Conservation (phyloP, 1,140 invertebrate species). For the Hyles vespertilio region DNA sequence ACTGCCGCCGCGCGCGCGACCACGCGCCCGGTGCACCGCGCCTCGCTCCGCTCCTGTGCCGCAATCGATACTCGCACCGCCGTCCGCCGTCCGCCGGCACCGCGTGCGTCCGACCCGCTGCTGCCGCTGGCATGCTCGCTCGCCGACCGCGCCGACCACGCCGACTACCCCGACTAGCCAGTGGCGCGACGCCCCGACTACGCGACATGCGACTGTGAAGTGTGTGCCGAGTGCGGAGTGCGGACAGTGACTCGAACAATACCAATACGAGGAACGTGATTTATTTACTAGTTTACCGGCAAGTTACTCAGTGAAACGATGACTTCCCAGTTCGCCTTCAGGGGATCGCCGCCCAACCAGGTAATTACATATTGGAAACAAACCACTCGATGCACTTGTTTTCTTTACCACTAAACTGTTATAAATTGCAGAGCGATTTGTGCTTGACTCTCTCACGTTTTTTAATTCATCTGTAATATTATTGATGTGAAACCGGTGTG, state of each 20-base stretch:
- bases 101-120: slow-evolving; percentile 27
- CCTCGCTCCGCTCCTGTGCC: slow-evolving; percentile 36
- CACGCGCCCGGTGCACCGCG: slow-evolving; percentile 57
- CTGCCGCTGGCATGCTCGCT: slow-evolving; percentile 16
- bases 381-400: too few relatives aligned
- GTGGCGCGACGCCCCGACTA: too few relatives aligned
- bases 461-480: background rate
- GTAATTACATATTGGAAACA: slow-evolving; percentile 31
- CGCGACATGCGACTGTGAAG: slow-evolving; percentile 63
- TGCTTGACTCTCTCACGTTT: slow-evolving; percentile 2
- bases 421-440: slow-evolving; percentile 30
- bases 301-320: slow-evolving; percentile 50
- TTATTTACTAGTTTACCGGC: slow-evolving; percentile 36
- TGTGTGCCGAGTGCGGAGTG: slow-evolving; percentile 32
- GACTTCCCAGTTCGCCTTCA: slow-evolving; percentile 69
- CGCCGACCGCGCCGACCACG: slow-evolving; percentile 11
- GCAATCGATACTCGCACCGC: slow-evolving; percentile 46
- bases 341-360: slow-evolving; percentile 68
- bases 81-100: slow-evolving; percentile 25
- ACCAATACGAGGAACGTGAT: slow-evolving; percentile 37
- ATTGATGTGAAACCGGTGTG: slow-evolving; percentile 12
- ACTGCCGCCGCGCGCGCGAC: slow-evolving; percentile 66
- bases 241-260: slow-evolving; percentile 54
- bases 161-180: too few relatives aligned
- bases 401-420: background rate